These are phyloP conservation scores for Steinernema feltiae DNA, from an alignment of 1,140 invertebrate genomes.

Conservation along the genomic window DNA sequence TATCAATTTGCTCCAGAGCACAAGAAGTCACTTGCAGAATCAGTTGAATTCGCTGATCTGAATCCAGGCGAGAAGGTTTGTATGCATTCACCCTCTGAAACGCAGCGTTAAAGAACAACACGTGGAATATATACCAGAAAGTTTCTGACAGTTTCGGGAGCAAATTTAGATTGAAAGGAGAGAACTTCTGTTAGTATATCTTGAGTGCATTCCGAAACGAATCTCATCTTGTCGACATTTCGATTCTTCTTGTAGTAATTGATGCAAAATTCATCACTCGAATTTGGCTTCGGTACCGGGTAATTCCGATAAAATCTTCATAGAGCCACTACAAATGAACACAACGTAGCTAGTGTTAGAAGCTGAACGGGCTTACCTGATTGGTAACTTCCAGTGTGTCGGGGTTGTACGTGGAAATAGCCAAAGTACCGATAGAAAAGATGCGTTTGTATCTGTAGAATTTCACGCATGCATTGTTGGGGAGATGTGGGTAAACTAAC, in stretches of 20 bases:
- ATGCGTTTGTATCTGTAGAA: constrained; percentile 82
- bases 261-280: constrained; percentile 70
- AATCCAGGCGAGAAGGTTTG: constrained; percentile 86
- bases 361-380: constrained; percentile 73
- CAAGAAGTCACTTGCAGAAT: constrained; percentile 80
- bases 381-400: constrained; percentile 89
- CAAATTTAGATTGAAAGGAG: constrained; percentile 63
- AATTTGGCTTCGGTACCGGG: constrained; percentile 57
- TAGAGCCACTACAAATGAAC: constrained; percentile 62
- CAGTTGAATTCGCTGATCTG: constrained; percentile 72
- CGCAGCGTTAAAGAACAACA: constrained; percentile 39
- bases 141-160: constrained; percentile 38
- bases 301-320: constrained; percentile 62
- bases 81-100: constrained; percentile 78
- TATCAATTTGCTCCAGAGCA: constrained; percentile 74
- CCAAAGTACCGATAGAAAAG: constrained; percentile 87
- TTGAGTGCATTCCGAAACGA: constrained; percentile 89
- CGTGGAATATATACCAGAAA: constrained; percentile 36
- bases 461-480: constrained; percentile 25
- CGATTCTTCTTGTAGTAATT: constrained; percentile 74
- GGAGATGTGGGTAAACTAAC: constrained; percentile 63
- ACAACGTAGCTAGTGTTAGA: constrained; percentile 60
- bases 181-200: constrained; percentile 85
- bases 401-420: constrained; percentile 94
- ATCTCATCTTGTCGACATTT: constrained; percentile 87